Evolutionary conservation across 2,797 vertebrate species (phyloP).

Genomic region (Erpetoichthys calabaricus): DNA sequence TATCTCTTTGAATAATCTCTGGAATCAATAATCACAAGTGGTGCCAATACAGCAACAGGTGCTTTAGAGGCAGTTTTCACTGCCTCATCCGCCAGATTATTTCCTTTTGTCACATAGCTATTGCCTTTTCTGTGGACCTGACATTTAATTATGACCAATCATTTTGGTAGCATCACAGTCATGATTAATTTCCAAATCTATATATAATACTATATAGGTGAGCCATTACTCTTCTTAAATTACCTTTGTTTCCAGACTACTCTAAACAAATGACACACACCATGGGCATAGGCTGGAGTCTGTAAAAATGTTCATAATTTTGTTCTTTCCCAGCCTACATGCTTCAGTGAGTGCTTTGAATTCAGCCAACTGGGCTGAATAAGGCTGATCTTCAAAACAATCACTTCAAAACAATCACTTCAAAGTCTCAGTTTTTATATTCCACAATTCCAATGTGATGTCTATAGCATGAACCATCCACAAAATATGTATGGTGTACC

Average conservation of each 20-base stretch:
- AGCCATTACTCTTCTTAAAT: conserved; percentile 3
- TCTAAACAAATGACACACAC: background rate
- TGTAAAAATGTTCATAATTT: background rate
- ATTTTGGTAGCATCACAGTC: conserved; percentile 1
- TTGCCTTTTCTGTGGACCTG: background rate
- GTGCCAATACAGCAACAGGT: background rate
- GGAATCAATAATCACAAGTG: background rate
- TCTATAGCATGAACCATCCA: conserved; percentile 3
- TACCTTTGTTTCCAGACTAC: background rate
- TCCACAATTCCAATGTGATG: background rate
- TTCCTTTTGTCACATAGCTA: background rate
- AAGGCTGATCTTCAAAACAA: background rate
- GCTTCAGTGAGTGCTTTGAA: conserved; percentile 10
- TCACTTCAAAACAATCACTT: background rate
- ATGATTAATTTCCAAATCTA: background rate
- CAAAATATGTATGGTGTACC: too few species aligned
- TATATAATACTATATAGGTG: conserved; percentile 2
- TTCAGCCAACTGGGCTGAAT: conserved; percentile 10
- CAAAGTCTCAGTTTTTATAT: background rate
- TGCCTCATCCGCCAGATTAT: background rate
- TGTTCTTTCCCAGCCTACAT: background rate
- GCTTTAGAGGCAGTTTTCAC: background rate
- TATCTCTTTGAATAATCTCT: too few species aligned
- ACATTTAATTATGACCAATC: conserved; percentile 3
- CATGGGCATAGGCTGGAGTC: conserved; percentile 2